Base-by-base conservation (phyloP, 2,888 invertebrate genomes). In the Homarus gammarus region DNA sequence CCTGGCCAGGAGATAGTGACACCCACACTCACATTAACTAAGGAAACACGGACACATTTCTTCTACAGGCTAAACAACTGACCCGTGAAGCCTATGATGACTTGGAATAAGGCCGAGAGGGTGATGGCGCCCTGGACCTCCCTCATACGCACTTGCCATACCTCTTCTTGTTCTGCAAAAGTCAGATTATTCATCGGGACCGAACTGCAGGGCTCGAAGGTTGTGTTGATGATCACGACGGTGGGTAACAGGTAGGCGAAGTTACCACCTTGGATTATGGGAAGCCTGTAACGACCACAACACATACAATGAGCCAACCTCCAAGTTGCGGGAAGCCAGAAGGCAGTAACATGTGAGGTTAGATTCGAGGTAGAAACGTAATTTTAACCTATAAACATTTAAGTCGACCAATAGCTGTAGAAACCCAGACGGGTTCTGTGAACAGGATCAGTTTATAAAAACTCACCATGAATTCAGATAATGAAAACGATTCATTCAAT, bases 81-180 rank as follows among this genome's bases (percentile, higher is more conserved):
- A 93, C 93, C 93, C 38, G 93, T 93, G 91, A 94, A 94, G 93
- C 97, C 97, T 79, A 97, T 94, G 75, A 97, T 93, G 1, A 97
- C 95, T 94, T 97, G 97, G 87, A 97, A 96, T 64, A 97, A 92
- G 0, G 97, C 96, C 0, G 97, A 96, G 0, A 97, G 95, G 2
- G 97, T 96, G 31, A 97, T 97, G 1, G 97, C 97, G 0, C 97
- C 97, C 0, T 97, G 97, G 33, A 97, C 94, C 93, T 97, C 97
- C 88, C 97, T 95, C 96, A 97, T 97, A 91, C 97, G 94, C 49
- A 94, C 94, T 93, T 96, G 96, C 97, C 97, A 97, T 15, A 96
- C 94, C 89, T 95, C 95, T 0, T 95, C 95, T 33, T 95, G 94
- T 90, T 95, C 95, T 2, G 94, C 95, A 0, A 93, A 93, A 0